Evolutionary conservation across 2,888 invertebrate genomes (phyloP).

Genomic region (Tetragonisca angustula): DNA sequence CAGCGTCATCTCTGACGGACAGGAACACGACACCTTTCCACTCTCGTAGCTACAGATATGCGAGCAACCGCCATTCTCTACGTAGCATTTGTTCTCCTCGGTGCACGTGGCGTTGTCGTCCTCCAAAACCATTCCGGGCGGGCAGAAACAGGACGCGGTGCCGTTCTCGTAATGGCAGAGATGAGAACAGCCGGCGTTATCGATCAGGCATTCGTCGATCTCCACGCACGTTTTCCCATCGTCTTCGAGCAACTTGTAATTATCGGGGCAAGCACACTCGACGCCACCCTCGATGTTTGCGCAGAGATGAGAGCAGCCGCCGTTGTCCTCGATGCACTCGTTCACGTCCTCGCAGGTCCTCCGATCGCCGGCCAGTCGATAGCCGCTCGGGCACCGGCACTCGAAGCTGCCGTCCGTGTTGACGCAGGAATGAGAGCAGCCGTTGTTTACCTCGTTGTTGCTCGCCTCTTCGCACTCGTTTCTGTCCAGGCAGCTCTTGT

Average conservation of each 20-base stretch:
- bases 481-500: constrained; percentile 82
- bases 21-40: constrained; percentile 84
- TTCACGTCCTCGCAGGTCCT: constrained; percentile 79
- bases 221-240: constrained; percentile 82
- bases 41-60: constrained; percentile 81
- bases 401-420: constrained; percentile 87
- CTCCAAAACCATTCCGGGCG: constrained; percentile 77
- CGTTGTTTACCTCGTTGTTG: constrained; percentile 76
- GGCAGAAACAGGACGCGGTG: constrained; percentile 85
- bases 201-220: constrained; percentile 85
- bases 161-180: constrained; percentile 85
- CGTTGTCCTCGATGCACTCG: constrained; percentile 84
- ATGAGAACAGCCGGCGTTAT: constrained; percentile 85
- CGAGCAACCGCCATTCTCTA: constrained; percentile 85
- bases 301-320: constrained; percentile 86
- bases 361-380: constrained; percentile 80
- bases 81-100: constrained; percentile 85
- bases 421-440: constrained; percentile 85
- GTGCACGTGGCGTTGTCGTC: constrained; percentile 79
- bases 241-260: constrained; percentile 84
- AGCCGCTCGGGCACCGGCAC: constrained; percentile 86
- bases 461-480: constrained; percentile 84
- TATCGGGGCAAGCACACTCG: constrained; percentile 83
- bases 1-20: constrained; percentile 84
- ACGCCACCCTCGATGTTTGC: constrained; percentile 79